These are phyloP conservation scores for Hirtodrosophila histrioides DNA, from an alignment of 2,888 invertebrate species.

Conservation along the genomic window DNA sequence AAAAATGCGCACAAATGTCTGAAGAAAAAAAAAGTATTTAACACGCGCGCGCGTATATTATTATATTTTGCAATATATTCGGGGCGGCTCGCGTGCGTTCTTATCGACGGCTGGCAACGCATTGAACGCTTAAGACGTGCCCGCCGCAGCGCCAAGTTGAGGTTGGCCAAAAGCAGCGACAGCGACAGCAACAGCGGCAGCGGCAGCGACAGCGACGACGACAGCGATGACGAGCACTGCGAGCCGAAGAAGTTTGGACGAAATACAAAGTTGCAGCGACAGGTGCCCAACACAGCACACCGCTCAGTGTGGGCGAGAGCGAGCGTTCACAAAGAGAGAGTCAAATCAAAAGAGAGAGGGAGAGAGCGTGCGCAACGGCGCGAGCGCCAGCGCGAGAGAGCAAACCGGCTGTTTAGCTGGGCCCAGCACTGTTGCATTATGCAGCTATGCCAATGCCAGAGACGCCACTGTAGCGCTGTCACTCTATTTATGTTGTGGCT, in stretches of 20 bases:
- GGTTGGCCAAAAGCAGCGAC: slow-evolving; percentile 15
- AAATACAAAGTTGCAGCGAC: slow-evolving; percentile 64
- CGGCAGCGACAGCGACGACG: slow-evolving; percentile 5
- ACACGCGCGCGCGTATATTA: slow-evolving; percentile 57
- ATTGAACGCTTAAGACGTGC: slow-evolving; percentile 76
- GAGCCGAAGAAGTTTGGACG: slow-evolving; percentile 62
- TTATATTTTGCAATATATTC: slow-evolving; percentile 13
- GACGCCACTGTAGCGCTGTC: slow-evolving; percentile 59
- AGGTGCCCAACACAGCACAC: slow-evolving; percentile 59
- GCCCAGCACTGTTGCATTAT: slow-evolving; percentile 16
- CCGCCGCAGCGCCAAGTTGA: slow-evolving; percentile 40
- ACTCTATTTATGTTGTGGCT: neutral
- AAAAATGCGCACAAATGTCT: slow-evolving; percentile 4
- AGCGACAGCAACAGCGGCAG: slow-evolving; percentile 4
- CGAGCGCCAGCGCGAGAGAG: slow-evolving; percentile 4
- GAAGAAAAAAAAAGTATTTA: slow-evolving; percentile 4
- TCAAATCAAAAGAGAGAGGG: neutral
- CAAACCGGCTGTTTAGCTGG: slow-evolving; percentile 39
- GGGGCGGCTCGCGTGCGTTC: slow-evolving; percentile 68
- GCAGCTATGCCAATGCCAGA: slow-evolving; percentile 22
- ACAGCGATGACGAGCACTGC: slow-evolving; percentile 10
- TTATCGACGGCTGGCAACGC: slow-evolving; percentile 81
- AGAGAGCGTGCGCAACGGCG: slow-evolving; percentile 2
- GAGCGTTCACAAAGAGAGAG: slow-evolving; percentile 1
- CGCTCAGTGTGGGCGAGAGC: slow-evolving; percentile 31